A percentile compares a stretch with the other conserved stretches of the same genome.
Conservation (phyloP, 1,140 invertebrate species). For the Drosophila grimshawi region DNA sequence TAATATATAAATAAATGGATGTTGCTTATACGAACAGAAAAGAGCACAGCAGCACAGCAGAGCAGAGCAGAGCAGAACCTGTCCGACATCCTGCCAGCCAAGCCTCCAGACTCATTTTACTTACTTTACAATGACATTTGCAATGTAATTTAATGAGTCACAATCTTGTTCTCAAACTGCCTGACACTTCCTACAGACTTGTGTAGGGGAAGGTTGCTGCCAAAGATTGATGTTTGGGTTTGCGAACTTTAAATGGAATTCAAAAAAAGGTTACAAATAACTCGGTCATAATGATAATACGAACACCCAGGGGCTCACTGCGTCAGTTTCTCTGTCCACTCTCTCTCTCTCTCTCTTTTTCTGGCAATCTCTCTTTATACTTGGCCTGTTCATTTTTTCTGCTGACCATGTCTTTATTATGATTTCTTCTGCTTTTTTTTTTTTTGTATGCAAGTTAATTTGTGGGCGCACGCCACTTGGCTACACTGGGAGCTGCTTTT, state of each 20-base stretch:
- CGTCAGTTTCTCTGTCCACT: background rate
- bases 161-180: constrained; percentile 80
- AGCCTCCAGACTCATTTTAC: constrained; percentile 54
- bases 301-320: constrained; percentile 1
- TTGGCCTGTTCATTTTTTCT: constrained; percentile 44
- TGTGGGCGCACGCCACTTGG: constrained; percentile 63
- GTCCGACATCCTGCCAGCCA: constrained; percentile 38
- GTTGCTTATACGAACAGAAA: constrained; percentile 66
- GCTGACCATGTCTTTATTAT: constrained; percentile 80
- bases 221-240: constrained; percentile 72
- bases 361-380: background rate
- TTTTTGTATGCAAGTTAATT: constrained; percentile 63
- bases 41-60: background rate
- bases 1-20: constrained; percentile 83
- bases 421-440: constrained; percentile 46
- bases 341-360: background rate
- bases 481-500: constrained; percentile 16
- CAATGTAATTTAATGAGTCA: constrained; percentile 83
- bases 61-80: background rate
- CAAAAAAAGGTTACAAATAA: constrained; percentile 51
- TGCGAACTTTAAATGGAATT: constrained; percentile 73
- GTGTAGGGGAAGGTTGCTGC: background rate
- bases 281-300: constrained; percentile 43
- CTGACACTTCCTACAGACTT: constrained; percentile 70
- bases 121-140: constrained; percentile 82